A percentile compares a stretch with the other conserved stretches of the same genome.
These are phyloP conservation scores for Chironomus striatipennis DNA, from an alignment of 1,140 invertebrate species.

Conservation along the genomic window DNA sequence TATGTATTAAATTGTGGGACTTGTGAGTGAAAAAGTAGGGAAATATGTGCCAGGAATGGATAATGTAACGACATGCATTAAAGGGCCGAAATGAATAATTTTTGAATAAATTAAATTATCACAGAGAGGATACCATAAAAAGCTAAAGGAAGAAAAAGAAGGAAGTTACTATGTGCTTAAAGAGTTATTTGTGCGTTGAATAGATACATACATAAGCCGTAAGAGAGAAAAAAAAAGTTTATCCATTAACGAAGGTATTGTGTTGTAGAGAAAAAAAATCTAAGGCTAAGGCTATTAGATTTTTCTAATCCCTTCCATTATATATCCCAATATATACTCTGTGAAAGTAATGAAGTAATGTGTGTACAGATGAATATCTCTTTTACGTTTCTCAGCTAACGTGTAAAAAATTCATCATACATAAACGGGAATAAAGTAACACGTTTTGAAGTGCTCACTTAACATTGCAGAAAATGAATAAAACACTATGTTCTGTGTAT, in stretches of 20 bases:
- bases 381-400: background rate
- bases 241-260: background rate
- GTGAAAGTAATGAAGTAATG: background rate
- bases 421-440: no score
- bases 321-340: background rate
- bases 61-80: background rate
- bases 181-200: background rate
- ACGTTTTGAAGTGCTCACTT: no score
- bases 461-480: no score
- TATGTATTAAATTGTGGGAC: no score
- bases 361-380: background rate
- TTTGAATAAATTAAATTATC: conserved; percentile 23
- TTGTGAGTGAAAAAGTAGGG: background rate
- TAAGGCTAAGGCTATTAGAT: background rate
- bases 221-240: no score
- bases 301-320: background rate
- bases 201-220: background rate
- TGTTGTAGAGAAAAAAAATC: background rate
- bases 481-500: no score
- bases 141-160: background rate
- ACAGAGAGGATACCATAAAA: background rate
- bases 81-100: conserved; percentile 1
- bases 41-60: background rate
- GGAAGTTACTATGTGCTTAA: background rate
- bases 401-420: background rate